Conservation (phyloP, 2,113 vertebrate species). For the Chloebia gouldiae region DNA sequence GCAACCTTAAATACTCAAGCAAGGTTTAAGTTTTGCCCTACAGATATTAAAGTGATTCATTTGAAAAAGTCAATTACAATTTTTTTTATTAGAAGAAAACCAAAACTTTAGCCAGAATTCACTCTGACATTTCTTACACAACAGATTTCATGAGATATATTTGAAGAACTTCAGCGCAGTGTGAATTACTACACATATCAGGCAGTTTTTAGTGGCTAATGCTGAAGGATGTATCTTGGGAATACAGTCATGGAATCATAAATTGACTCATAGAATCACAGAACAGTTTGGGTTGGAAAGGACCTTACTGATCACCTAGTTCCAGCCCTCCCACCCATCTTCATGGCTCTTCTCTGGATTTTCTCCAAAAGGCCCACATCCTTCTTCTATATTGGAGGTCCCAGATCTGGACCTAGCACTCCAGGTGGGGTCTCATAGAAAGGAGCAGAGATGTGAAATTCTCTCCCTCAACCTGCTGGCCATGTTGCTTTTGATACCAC, state of each 20-base stretch:
- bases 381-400: neutral
- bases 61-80: neutral
- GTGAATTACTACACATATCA: neutral
- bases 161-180: neutral
- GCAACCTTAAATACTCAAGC: neutral
- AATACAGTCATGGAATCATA: neutral
- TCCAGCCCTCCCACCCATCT: neutral
- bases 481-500: neutral
- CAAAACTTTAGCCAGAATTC: neutral
- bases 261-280: neutral
- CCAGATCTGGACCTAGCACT: neutral
- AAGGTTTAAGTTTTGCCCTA: neutral
- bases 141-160: neutral
- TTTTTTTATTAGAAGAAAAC: neutral
- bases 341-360: neutral
- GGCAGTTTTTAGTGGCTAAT: neutral
- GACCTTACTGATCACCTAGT: neutral
- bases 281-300: neutral
- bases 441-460: neutral
- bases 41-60: neutral
- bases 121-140: neutral
- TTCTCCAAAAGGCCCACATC: neutral
- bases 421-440: neutral
- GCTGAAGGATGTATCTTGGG: neutral
- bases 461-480: accelerated